Evolutionary conservation across 2,797 vertebrate species (phyloP).

Genomic region (Spinus pinus): DNA sequence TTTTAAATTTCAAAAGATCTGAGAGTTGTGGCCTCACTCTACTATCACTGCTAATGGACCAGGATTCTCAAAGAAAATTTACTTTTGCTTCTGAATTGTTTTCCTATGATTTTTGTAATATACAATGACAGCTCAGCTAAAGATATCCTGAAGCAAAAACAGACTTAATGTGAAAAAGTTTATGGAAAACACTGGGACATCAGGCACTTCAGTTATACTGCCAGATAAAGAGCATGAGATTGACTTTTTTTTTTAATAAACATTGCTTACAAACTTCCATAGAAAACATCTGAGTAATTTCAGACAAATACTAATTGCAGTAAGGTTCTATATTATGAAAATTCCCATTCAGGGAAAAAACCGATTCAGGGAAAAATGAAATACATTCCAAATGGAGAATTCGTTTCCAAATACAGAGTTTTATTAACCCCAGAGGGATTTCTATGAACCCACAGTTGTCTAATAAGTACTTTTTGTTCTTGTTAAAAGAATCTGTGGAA

Average conservation of each 20-base stretch:
- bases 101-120: neutral
- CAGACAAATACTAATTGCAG: neutral
- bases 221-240: neutral
- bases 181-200: neutral
- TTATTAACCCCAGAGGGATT: neutral
- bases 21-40: neutral
- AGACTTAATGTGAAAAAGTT: neutral
- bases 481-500: neutral
- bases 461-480: neutral
- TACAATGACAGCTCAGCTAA: neutral
- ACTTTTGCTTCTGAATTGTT: neutral
- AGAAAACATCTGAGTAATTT: neutral
- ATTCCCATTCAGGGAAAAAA: neutral
- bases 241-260: neutral
- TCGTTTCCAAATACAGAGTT: neutral
- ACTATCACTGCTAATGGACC: neutral
- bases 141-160: neutral
- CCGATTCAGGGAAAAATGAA: neutral
- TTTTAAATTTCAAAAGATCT: neutral
- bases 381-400: neutral
- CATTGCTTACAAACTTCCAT: neutral
- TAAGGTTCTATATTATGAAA: neutral
- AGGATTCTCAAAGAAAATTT: neutral
- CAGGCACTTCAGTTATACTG: neutral
- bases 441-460: neutral